phyloP scores from a whole-genome alignment of 2,888 invertebrate species.

The Rosalia funebris region DNA sequence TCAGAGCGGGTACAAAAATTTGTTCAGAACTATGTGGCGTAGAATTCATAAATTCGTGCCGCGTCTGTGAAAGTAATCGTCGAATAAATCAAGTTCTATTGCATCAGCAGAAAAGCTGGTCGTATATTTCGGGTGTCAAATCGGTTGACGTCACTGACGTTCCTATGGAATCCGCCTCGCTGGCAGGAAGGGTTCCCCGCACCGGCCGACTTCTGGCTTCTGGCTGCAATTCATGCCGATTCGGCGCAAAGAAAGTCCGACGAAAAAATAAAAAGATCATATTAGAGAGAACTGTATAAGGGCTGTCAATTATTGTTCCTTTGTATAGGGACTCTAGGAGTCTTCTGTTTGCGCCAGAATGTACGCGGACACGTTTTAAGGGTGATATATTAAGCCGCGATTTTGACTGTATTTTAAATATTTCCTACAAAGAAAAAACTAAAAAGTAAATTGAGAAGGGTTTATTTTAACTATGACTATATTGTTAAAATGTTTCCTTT shows the following conservation, averaged over 20 bases:
- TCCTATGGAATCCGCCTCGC: background rate
- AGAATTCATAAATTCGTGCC: background rate
- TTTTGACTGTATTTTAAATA: too few species aligned
- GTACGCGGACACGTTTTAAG: too few species aligned
- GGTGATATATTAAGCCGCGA: too few species aligned
- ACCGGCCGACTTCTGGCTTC: background rate
- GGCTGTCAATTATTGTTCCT: background rate
- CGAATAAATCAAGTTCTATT: slow-evolving; percentile 2
- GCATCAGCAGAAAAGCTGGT: background rate
- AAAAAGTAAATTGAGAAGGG: too few species aligned
- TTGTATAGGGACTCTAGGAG: too few species aligned
- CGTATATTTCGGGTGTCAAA: slow-evolving; percentile 3
- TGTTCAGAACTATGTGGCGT: too few species aligned
- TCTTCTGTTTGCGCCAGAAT: too few species aligned
- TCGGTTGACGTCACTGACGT: background rate
- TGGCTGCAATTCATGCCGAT: background rate
- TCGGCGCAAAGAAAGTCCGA: background rate
- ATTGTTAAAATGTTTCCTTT: too few species aligned
- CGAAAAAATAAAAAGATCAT: background rate
- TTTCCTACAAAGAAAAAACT: too few species aligned
- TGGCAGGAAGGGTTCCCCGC: background rate
- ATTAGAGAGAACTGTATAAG: background rate
- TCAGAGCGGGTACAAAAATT: too few species aligned
- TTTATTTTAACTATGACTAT: too few species aligned
- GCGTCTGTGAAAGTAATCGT: background rate